A percentile compares a stretch with the other conserved stretches of the same genome.
These are phyloP conservation scores for Phalacrocorax carbo DNA, from an alignment of 2,113 vertebrate genomes.

Conservation along the genomic window DNA sequence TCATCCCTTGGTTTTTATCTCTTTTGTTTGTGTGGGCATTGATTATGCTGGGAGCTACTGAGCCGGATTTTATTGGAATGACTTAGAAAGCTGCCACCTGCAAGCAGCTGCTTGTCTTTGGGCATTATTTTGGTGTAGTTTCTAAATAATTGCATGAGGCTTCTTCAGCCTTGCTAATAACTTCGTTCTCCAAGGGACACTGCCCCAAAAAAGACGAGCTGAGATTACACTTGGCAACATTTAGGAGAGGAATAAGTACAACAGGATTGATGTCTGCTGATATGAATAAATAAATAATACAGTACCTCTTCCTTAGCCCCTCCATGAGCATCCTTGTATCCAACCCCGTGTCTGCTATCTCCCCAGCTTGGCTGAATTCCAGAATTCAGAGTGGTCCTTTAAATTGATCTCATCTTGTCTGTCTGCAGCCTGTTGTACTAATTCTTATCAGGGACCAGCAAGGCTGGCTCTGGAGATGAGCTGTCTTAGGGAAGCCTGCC, in stretches of 20 bases:
- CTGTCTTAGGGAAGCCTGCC: neutral
- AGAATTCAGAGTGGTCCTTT: neutral
- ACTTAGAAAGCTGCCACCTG: slow-evolving; percentile 38
- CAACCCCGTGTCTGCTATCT: neutral
- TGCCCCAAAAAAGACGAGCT: slow-evolving; percentile 9
- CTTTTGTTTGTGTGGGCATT: slow-evolving; percentile 31
- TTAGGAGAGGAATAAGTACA: neutral
- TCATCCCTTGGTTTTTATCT: neutral
- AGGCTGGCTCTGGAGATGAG: neutral
- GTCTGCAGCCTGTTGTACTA: neutral
- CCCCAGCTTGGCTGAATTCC: neutral
- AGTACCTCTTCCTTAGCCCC: neutral
- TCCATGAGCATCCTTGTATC: neutral
- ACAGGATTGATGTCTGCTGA: slow-evolving; percentile 11
- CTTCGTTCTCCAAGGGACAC: neutral
- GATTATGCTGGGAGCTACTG: neutral
- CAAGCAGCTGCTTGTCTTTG: neutral
- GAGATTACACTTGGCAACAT: neutral
- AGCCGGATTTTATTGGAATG: slow-evolving; percentile 24
- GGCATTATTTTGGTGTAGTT: slow-evolving; percentile 24
- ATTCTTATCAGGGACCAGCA: neutral
- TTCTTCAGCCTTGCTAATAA: slow-evolving; percentile 28
- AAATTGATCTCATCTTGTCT: neutral
- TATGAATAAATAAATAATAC: neutral
- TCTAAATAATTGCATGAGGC: slow-evolving; percentile 20